Evolutionary conservation across 2,888 invertebrate genomes (phyloP), one percentile per base, ranked within the genome.

Genomic region (Deladenus siricidicola): DNA sequence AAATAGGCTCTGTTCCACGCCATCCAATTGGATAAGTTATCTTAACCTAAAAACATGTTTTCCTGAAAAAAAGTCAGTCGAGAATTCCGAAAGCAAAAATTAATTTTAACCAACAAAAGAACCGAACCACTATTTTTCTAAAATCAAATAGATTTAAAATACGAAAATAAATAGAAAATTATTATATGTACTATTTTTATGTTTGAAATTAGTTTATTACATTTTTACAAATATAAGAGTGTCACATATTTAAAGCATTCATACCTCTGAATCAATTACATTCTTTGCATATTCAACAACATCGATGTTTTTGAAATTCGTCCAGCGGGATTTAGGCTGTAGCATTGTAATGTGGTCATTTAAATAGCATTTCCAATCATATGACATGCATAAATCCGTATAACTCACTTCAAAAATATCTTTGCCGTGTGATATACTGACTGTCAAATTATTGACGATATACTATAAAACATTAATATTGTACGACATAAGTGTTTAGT

Each of bases 341-440:
- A 88, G 87, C 73, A 79, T 73, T 4, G 68, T 68, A 28, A 78
- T 64, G 60, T 78, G 78, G 23, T 74, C 76, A 63, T 78, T 78
- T 28, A 71, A 57, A 60, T 65, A 75, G 61, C 78, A 78, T 23
- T 70, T 72, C 75, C 74, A 73, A 24, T 76, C 72, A 56, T 69
- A 75, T n/a, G 71, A 64, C 76, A 78, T 90, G 81, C 92, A 92
- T 64, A 89, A 85, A 66, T 90, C 87, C 60, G 85, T 84, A 80
- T 90, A 92, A 0, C 85, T 86, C 80, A 86, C 89, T 45, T 75
- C 67, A 62, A 67, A 71, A 6, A 59, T 49, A 56, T 70, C 68
- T 1, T 69, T 70, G 19, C 68, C 63, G 29, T 72, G 65, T 17
- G 70, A 65, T 6, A 75, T 67, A 6, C 74, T 72, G 6, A 77